Conservation (phyloP, 2,113 vertebrate species). For the Aix galericulata region DNA sequence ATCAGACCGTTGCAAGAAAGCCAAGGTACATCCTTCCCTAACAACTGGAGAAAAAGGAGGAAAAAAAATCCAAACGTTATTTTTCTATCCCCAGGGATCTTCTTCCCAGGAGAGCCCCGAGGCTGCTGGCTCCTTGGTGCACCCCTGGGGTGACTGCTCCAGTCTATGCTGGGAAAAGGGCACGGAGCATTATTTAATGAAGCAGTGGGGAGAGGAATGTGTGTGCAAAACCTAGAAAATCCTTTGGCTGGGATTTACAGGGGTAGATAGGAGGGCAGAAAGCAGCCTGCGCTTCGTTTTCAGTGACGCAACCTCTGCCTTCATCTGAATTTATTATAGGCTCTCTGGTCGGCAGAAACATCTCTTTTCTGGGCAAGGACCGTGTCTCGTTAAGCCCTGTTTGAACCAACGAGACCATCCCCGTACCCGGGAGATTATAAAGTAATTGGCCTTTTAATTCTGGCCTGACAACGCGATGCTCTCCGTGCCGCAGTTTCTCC, state of each 20-base stretch:
- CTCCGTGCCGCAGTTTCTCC: rapidly evolving
- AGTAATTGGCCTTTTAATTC: conserved; percentile 11
- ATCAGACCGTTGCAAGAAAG: rapidly evolving
- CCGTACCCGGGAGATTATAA: neutral
- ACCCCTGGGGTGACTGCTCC: neutral
- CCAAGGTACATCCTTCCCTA: neutral
- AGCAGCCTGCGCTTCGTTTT: neutral
- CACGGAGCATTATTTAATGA: neutral
- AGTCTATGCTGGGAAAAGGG: rapidly evolving
- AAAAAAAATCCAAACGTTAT: rapidly evolving
- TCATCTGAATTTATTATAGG: conserved; percentile 21
- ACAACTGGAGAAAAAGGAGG: rapidly evolving
- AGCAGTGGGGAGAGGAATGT: conserved; percentile 25
- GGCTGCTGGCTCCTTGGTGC: neutral
- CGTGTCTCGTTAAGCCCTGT: neutral
- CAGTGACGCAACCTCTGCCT: neutral
- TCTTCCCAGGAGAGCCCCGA: neutral
- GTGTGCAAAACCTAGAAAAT: neutral
- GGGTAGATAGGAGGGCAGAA: neutral
- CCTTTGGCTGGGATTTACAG: neutral
- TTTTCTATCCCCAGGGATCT: neutral
- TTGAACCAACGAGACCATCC: neutral
- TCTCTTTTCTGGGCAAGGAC: neutral
- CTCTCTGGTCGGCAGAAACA: neutral
- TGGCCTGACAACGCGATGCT: neutral